phyloP scores from a whole-genome alignment of 2,888 invertebrate species.

The Dorcus parallelipipedus region DNA sequence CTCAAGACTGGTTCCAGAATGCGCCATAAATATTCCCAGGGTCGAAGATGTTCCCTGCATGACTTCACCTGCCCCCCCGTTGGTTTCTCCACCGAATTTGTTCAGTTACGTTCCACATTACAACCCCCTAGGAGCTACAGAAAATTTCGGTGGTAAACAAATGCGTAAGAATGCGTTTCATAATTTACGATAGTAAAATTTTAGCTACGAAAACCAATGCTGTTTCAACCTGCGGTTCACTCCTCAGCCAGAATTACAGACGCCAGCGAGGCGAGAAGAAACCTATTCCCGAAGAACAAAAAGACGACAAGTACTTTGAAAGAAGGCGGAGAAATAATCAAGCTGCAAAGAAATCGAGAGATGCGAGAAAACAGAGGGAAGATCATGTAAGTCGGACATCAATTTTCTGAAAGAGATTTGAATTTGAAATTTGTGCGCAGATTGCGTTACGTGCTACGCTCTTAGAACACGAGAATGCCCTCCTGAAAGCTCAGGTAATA shows the following conservation, averaged over 20 bases:
- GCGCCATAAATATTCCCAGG: neutral
- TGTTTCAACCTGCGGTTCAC: constrained; percentile 5
- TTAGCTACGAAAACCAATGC: constrained; percentile 7
- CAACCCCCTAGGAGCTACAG: neutral
- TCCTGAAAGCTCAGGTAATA: constrained; percentile 76
- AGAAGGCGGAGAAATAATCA: constrained; percentile 82
- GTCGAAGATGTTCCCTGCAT: constrained; percentile 4
- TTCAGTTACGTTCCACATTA: neutral
- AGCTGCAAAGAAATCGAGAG: constrained; percentile 89
- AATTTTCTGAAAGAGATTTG: too few species aligned
- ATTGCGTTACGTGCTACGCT: constrained; percentile 81
- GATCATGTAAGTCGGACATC: constrained; percentile 63
- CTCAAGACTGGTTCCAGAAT: constrained; percentile 8
- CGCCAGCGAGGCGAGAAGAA: constrained; percentile 77
- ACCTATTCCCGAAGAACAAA: constrained; percentile 81
- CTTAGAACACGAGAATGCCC: constrained; percentile 84
- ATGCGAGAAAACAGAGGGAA: constrained; percentile 81
- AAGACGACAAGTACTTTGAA: constrained; percentile 89
- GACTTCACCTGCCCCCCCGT: neutral
- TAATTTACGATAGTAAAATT: neutral
- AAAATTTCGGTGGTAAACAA: constrained; percentile 3
- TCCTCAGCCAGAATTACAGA: constrained; percentile 36
- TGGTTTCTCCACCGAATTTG: too few species aligned
- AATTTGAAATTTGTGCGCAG: constrained; percentile 42
- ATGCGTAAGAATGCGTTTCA: neutral